These are phyloP conservation scores for Ephydatia muelleri DNA, from an alignment of 37 sponge, comb jelly and placozoan genomes.

Conservation along the genomic window DNA sequence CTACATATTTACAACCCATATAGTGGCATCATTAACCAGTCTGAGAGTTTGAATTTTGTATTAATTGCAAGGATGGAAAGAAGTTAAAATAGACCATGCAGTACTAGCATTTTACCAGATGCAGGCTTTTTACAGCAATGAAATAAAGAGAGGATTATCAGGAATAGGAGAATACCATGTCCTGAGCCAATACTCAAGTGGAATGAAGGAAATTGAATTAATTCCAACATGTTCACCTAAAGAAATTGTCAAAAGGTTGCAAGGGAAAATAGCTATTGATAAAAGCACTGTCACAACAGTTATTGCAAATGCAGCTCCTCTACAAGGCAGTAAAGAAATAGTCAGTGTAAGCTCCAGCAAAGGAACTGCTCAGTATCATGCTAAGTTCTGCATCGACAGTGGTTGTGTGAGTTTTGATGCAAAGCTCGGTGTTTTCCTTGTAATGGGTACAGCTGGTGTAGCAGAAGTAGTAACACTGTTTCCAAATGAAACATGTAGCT, in stretches of 20 bases:
- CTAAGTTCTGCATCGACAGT: background rate
- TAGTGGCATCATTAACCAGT: conserved; percentile 72
- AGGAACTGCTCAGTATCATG: conserved; percentile 5
- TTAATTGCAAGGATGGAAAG: conserved; percentile 46
- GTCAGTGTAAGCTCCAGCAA: background rate
- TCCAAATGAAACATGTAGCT: conserved; percentile 60
- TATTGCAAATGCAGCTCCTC: too few species aligned
- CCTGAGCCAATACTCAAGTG: background rate
- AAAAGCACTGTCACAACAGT: too few species aligned
- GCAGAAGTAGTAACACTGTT: conserved; percentile 42
- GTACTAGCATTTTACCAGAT: conserved; percentile 42
- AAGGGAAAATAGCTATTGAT: too few species aligned
- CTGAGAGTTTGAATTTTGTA: conserved; percentile 52
- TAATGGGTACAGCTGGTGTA: conserved; percentile 19
- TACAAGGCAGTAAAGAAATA: background rate
- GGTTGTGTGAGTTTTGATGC: conserved; percentile 20
- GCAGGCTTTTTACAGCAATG: conserved; percentile 61
- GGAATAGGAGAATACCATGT: conserved; percentile 52
- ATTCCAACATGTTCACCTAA: conserved; percentile 14
- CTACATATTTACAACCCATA: conserved; percentile 46
- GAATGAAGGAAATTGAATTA: background rate
- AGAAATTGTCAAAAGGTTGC: conserved; percentile 9
- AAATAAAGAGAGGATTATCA: conserved; percentile 56
- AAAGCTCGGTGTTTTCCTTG: conserved; percentile 26
- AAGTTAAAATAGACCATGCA: conserved; percentile 45